Evolutionary conservation across 2,888 invertebrate species (phyloP).

Genomic region (Melangyna quadrimaculata): DNA sequence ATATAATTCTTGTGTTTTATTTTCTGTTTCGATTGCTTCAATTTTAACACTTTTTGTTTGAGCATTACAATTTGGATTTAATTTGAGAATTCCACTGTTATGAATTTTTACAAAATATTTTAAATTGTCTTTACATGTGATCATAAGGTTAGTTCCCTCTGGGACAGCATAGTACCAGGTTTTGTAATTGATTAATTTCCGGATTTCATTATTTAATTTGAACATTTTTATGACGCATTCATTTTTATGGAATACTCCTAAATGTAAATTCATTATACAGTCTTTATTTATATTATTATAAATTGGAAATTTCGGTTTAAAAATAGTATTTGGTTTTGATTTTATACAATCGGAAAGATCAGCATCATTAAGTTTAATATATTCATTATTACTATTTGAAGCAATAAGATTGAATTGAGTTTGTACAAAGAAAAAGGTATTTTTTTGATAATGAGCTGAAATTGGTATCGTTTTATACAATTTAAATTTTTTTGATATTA

Average conservation of each 20-base stretch:
- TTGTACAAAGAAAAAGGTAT: constrained; percentile 5
- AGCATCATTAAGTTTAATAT: neutral
- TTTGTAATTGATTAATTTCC: neutral
- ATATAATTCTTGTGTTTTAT: neutral
- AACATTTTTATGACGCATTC: neutral
- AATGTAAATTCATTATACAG: neutral
- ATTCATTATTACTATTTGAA: constrained; percentile 5
- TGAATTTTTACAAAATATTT: constrained; percentile 10
- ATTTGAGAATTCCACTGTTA: neutral
- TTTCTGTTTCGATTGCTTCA: neutral
- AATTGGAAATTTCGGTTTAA: neutral
- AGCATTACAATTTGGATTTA: neutral
- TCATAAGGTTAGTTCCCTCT: neutral
- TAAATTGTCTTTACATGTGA: neutral
- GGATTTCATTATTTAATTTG: neutral
- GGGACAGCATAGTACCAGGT: constrained; percentile 13
- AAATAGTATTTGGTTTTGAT: neutral
- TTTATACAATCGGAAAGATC: neutral
- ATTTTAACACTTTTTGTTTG: constrained; percentile 7
- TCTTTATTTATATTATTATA: constrained; percentile 8
- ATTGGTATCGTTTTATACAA: constrained; percentile 10
- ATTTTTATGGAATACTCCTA: neutral
- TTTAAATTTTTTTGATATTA: constrained; percentile 3
- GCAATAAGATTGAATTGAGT: neutral
- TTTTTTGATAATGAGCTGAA: constrained; percentile 10